Evolutionary conservation across 1,140 invertebrate genomes (phyloP).

Genomic region (Watersipora subatra): DNA sequence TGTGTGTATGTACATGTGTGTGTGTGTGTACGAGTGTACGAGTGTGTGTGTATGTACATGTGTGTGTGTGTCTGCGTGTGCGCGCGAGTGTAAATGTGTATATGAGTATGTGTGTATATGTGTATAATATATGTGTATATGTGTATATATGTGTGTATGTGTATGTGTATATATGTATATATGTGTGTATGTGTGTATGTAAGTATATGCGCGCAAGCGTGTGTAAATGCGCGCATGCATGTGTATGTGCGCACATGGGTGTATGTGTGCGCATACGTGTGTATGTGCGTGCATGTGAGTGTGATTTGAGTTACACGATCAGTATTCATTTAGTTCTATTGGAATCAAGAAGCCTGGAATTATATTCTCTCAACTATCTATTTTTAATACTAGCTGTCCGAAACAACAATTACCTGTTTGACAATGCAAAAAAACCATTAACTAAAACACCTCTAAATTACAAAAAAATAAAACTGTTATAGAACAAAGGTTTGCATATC

Average conservation of each 20-base stretch:
- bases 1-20: not conserved
- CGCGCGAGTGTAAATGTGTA: not conserved
- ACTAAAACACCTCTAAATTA: no score
- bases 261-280: not conserved
- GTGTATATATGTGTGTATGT: conserved; percentile 6
- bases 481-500: no score
- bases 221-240: not conserved
- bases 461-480: no score
- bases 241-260: not conserved
- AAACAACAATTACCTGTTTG: no score
- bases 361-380: no score
- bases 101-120: not conserved
- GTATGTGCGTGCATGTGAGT: not conserved
- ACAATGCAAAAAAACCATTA: no score
- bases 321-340: no score
- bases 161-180: not conserved
- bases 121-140: not conserved
- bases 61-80: not conserved
- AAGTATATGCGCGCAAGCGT: not conserved
- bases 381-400: no score
- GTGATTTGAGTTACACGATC: not conserved
- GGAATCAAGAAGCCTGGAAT: no score
- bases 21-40: not conserved
- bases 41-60: not conserved
- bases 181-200: conserved; percentile 2